Evolutionary conservation across 1,140 invertebrate genomes (phyloP), one percentile per base, ranked within the genome.

Genomic region (Lepidurus couesii): DNA sequence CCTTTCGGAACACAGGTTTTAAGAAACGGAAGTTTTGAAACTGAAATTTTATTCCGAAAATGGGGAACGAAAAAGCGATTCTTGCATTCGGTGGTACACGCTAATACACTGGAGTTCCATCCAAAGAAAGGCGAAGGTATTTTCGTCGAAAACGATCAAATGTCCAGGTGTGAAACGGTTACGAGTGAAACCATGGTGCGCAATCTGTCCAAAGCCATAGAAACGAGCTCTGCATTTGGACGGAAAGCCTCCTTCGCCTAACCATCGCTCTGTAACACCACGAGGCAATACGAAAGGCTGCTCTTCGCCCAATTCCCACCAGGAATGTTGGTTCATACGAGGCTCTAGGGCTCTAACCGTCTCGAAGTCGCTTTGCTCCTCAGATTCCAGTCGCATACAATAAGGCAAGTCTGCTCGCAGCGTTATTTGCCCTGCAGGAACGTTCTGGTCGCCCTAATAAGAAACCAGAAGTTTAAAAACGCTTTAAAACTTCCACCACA

Each of bases 61-160:
- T 65, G 21, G 16, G 21, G 13, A 3, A 34, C 16, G 21, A 1
- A 7, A 65, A 65, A n/a, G 21, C n/a, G 21, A 16, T 73, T 81
- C 80, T 74, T 80, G 80, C 9, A 82, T 80, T 44, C 81, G 75
- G 47, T 82, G 81, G 73, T 79, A 82, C 45, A 82, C 42, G 75
- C 82, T 81, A 0, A 83, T 47, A 7, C 76, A 75, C 10, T 77
- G 42, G 13, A 84, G 76, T 47, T 83, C 81, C 43, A 84, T 73
- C 84, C 84, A 84, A 0, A 84, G 47, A 77, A 84, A 83, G 21
- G 83, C 84, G 78, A 84, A 84, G 7, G 78, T 78, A 80, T 84
- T 80, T 76, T 83, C 82, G 76, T 81, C 79, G 79, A 84, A 84
- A 13, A 84, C 80, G 16, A 84, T 80, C 79, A 81, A 84, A 42